phyloP scores from a whole-genome alignment of 1,140 invertebrate genomes.

The Ladona fulva region DNA sequence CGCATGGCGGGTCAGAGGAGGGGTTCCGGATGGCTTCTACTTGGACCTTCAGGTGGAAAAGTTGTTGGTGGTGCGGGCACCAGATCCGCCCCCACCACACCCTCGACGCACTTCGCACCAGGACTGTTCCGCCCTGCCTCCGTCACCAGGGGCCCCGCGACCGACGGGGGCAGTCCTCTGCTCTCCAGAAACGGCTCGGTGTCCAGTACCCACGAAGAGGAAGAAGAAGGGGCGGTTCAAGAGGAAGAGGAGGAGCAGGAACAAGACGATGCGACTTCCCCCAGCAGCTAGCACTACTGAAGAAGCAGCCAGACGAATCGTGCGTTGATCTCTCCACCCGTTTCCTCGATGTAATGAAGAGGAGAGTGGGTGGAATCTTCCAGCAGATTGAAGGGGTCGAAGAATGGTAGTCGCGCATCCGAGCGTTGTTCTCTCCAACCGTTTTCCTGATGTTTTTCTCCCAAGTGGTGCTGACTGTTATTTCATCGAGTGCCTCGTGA shows the following conservation, averaged over 20 bases:
- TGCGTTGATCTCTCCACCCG: no score
- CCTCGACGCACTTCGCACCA: constrained; percentile 34
- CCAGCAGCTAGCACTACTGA: constrained; percentile 28
- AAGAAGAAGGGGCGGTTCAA: not conserved
- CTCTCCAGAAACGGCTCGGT: not conserved
- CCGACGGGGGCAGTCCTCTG: not conserved
- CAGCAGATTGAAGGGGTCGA: no score
- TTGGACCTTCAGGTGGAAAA: not conserved
- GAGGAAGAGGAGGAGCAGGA: not conserved
- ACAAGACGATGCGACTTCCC: not conserved
- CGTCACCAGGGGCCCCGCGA: not conserved
- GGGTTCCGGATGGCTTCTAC: not conserved
- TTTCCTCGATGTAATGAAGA: no score
- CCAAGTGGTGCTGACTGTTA: no score
- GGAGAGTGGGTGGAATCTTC: no score
- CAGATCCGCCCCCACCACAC: constrained; percentile 64
- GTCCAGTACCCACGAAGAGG: not conserved
- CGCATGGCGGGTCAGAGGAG: not conserved
- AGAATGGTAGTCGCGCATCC: no score
- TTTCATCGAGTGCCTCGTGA: no score
- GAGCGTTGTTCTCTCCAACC: no score
- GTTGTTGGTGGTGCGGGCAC: not conserved
- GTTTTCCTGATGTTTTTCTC: no score
- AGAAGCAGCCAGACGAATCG: no score
- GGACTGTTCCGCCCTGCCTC: not conserved